Evolutionary conservation across 2,888 invertebrate genomes (phyloP).

Genomic region (Hydroisotoma schaefferi): DNA sequence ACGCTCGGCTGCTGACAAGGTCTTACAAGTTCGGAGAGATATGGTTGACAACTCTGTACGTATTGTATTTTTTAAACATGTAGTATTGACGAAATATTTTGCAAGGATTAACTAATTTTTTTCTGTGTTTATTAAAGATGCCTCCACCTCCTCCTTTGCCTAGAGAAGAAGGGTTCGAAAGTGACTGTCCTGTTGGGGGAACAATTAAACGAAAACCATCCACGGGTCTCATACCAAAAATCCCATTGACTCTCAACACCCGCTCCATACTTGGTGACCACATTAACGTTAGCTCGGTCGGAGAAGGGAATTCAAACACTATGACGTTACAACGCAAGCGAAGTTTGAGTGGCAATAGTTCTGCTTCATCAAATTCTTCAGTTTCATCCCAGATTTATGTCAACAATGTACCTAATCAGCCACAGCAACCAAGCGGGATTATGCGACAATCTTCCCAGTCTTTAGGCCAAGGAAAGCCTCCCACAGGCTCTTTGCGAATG

Average conservation of each 20-base stretch:
- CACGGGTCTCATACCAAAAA: conserved; percentile 72
- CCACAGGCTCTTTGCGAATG: conserved; percentile 49
- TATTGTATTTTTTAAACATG: background rate
- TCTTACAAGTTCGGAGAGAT: background rate
- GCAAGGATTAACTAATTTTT: background rate
- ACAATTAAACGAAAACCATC: conserved; percentile 85
- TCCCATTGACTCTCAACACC: conserved; percentile 85
- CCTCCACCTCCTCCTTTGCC: conserved; percentile 67
- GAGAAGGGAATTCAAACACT: conserved; percentile 43
- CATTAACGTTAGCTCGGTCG: conserved; percentile 63
- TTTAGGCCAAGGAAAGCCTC: conserved; percentile 27
- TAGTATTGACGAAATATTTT: background rate
- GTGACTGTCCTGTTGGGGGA: conserved; percentile 52
- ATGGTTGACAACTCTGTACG: background rate
- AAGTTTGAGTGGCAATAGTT: conserved; percentile 42
- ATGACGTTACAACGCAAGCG: conserved; percentile 46
- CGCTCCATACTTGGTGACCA: conserved; percentile 72
- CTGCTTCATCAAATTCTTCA: conserved; percentile 41
- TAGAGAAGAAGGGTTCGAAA: conserved; percentile 59
- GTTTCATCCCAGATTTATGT: conserved; percentile 38
- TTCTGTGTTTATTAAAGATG: background rate
- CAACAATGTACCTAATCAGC: conserved; percentile 17
- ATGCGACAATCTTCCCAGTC: background rate
- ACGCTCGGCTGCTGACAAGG: background rate
- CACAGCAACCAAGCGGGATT: conserved; percentile 7